Evolutionary conservation across 2,797 vertebrate species (phyloP).

Genomic region (Cossypha niveicapilla): DNA sequence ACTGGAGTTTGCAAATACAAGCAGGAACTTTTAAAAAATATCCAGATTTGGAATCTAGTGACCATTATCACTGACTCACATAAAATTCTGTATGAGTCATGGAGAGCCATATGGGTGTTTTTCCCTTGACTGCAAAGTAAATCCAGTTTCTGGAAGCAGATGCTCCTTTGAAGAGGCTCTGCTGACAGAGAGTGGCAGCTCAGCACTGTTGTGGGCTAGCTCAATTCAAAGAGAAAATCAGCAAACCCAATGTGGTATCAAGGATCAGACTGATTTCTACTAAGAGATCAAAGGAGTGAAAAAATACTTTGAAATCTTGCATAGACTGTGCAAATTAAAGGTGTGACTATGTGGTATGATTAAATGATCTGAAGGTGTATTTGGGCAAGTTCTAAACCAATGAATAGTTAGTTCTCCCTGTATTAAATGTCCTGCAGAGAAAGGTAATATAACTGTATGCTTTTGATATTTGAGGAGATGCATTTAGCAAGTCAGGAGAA

Average conservation of each 20-base stretch:
- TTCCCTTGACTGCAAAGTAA: background rate
- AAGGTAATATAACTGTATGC: background rate
- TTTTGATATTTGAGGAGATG: background rate
- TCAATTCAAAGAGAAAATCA: background rate
- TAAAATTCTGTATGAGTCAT: background rate
- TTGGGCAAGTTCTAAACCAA: background rate
- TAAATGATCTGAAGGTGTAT: background rate
- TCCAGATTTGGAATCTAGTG: background rate
- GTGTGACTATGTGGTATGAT: background rate
- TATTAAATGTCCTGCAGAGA: background rate
- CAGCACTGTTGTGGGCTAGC: background rate
- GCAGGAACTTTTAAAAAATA: background rate
- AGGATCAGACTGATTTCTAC: background rate
- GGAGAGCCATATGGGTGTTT: background rate
- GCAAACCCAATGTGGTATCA: background rate
- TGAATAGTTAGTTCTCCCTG: background rate
- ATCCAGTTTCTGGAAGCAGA: background rate
- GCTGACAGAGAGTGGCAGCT: background rate
- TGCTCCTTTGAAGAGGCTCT: background rate
- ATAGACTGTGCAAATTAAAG: background rate
- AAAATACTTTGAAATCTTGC: background rate
- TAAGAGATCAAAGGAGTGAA: background rate
- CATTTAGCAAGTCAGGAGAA: background rate
- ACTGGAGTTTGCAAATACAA: background rate
- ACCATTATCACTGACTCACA: background rate